phyloP scores from a whole-genome alignment of 1,140 invertebrate species.

The Neodiprion pinetum region DNA sequence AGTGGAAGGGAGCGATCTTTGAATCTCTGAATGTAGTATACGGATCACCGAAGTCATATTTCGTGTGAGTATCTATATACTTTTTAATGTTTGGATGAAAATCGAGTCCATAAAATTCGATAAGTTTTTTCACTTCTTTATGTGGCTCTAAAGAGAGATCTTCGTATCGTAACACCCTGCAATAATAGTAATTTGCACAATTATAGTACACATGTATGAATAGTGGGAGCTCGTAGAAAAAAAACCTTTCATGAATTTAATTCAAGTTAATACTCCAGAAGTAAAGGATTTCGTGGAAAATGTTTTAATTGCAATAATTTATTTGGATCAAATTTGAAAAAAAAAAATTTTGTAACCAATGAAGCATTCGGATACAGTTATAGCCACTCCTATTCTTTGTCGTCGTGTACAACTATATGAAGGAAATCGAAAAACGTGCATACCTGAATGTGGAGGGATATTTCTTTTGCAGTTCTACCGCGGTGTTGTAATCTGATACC shows the following conservation, averaged over 20 bases:
- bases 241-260: background rate
- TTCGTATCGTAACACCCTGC: conserved; percentile 82
- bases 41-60: conserved; percentile 77
- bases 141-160: conserved; percentile 82
- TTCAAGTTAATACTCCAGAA: background rate
- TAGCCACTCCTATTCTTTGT: too few species aligned
- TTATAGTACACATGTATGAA: background rate
- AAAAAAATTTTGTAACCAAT: too few species aligned
- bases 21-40: conserved; percentile 86
- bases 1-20: conserved; percentile 83
- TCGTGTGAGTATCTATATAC: conserved; percentile 84
- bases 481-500: conserved; percentile 56
- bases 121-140: conserved; percentile 72
- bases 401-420: too few species aligned
- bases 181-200: conserved; percentile 35
- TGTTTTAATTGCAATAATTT: too few species aligned
- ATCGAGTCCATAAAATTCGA: conserved; percentile 78
- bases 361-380: too few species aligned
- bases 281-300: too few species aligned
- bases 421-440: background rate
- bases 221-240: background rate
- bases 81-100: conserved; percentile 73
- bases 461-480: conserved; percentile 46
- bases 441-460: conserved; percentile 55
- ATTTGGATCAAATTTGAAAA: too few species aligned